Percentiles rank a stretch among this genome's conserved stretches.
phyloP scores from a whole-genome alignment of 2,113 vertebrate species.

The Caranx melampygus region DNA sequence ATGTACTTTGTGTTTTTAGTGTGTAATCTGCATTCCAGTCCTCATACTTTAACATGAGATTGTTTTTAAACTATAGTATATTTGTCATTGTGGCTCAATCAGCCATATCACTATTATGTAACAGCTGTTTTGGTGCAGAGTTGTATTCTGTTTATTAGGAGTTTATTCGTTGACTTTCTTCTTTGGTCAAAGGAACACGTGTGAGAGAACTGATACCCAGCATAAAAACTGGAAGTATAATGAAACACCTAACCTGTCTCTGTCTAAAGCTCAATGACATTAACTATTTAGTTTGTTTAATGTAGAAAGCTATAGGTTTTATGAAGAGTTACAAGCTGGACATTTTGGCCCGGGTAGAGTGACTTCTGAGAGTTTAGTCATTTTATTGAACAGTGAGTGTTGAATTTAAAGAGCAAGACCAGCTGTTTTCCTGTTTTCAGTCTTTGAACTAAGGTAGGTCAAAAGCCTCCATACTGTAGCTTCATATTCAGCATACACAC shows the following conservation, averaged over 20 bases:
- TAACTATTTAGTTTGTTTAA: background rate
- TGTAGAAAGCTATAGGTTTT: no score
- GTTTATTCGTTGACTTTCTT: constrained; percentile 8
- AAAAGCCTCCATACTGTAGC: background rate
- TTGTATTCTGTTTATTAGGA: background rate
- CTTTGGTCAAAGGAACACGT: constrained; percentile 5
- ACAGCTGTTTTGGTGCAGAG: background rate
- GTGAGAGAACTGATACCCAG: background rate
- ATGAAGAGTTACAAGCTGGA: no score
- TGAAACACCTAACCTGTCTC: background rate
- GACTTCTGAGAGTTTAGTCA: background rate
- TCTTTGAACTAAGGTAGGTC: background rate
- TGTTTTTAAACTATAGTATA: background rate
- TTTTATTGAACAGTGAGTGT: no score
- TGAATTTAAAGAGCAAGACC: no score
- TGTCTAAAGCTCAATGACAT: background rate
- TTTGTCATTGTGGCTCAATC: background rate
- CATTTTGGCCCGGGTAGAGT: background rate
- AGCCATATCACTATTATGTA: background rate
- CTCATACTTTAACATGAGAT: background rate
- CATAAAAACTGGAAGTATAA: background rate
- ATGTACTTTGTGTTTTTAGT: no score
- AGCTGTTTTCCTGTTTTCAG: no score
- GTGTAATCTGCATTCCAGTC: no score
- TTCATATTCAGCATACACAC: background rate